Evolutionary conservation across 2,113 vertebrate species (phyloP), one percentile per base, ranked within the genome.

Genomic region (Nycticebus coucang): DNA sequence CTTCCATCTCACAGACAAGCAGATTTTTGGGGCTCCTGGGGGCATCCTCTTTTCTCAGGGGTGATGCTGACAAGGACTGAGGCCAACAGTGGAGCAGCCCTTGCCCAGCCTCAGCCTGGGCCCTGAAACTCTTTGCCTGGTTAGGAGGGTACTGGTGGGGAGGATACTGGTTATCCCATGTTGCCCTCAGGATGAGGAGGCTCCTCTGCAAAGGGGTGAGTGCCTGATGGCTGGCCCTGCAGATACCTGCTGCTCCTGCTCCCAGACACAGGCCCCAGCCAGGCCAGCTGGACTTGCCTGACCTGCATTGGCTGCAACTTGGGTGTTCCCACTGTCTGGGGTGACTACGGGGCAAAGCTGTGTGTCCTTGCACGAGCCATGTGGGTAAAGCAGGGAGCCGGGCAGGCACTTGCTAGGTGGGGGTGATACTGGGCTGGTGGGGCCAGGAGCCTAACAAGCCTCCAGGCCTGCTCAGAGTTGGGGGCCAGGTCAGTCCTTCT

Each of bases 321-420:
- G 69, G n/a, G 24, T 26, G 72, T 7, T 30, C 45, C 74, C 8
- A 4, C 41, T 4, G 4, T 30, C 28, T 13, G 64, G 28, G 41
- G 41, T 0, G 7, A 50, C 41, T 18, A 41, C 17, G 74, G 7
- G 37, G 26, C 2, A 0, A 8, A 28, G 41, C 41, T 77, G 74
- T 77, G 74, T 45, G 50, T 28, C 41, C 7, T 8, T 45, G 41
- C 12, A 15, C 9, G 41, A 26, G 35, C 17, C 0, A 0, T 35
- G 57, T 1, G 0, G 18, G 24, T 26, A 28, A 19, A 4, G 1
- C 0, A 30, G 35, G n/a, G 28, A 21, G 41, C n/a, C 0, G 5
- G 0, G 4, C 41, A 33, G 0, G 37, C 0, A 0, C 19, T 2
- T 0, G 8, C 0, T 1, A 24, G 35, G 74, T 6, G 37, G 37